Evolutionary conservation across 2,888 invertebrate genomes (phyloP).

Genomic region (Gasteruption jaculator): DNA sequence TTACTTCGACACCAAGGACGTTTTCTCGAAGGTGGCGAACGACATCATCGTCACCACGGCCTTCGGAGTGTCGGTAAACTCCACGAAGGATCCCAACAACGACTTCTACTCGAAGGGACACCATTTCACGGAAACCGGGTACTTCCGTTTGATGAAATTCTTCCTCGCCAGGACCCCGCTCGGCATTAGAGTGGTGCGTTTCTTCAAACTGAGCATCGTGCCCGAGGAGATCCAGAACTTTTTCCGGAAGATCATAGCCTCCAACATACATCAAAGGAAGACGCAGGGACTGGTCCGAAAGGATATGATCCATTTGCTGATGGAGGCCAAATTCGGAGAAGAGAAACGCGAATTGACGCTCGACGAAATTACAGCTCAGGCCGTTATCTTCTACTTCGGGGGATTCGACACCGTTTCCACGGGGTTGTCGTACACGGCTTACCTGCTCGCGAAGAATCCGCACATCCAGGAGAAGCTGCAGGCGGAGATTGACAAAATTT

Average conservation of each 20-base stretch:
- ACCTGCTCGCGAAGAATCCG: constrained; percentile 30
- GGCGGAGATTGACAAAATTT: constrained; percentile 36
- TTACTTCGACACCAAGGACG: constrained; percentile 36
- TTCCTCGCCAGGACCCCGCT: constrained; percentile 19
- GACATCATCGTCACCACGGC: constrained; percentile 35
- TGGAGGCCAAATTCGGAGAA: constrained; percentile 50
- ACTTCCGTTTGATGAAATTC: constrained; percentile 19
- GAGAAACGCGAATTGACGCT: constrained; percentile 20
- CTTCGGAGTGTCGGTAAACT: constrained; percentile 36
- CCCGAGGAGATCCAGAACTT: constrained; percentile 17
- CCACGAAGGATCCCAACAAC: constrained; percentile 32
- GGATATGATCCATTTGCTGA: constrained; percentile 59
- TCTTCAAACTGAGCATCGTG: too few species aligned
- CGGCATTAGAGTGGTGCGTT: constrained; percentile 18
- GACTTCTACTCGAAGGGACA: constrained; percentile 30
- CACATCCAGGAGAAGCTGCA: constrained; percentile 33
- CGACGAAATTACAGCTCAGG: constrained; percentile 49
- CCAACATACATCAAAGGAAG: constrained; percentile 28
- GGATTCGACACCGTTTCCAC: constrained; percentile 38
- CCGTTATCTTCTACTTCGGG: constrained; percentile 29
- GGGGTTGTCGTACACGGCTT: constrained; percentile 30
- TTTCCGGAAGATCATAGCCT: constrained; percentile 25
- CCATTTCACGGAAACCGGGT: constrained; percentile 20
- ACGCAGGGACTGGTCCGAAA: constrained; percentile 47
- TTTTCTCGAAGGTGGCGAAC: constrained; percentile 28